A percentile compares a stretch with the other conserved stretches of the same genome.
phyloP scores from a whole-genome alignment of 2,888 invertebrate genomes.

The Synanthedon andrenaeformis region DNA sequence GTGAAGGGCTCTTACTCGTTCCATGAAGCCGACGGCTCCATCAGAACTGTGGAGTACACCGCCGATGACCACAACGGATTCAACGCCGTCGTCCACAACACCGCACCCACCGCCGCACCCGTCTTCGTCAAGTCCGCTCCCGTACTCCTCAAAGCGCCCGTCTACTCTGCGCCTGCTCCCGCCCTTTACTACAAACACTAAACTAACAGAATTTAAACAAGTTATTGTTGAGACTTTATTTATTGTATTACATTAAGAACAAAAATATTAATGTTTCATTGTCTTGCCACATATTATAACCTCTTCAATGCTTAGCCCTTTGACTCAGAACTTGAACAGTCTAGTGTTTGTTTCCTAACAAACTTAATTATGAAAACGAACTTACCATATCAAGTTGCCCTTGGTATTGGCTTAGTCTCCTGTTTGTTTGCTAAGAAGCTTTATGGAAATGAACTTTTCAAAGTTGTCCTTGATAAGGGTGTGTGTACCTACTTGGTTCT shows the following conservation, averaged over 20 bases:
- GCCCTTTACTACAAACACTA: slow-evolving; percentile 32
- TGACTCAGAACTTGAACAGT: no score
- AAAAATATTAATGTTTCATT: no score
- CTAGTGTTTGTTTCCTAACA: no score
- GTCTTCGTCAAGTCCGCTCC: slow-evolving; percentile 37
- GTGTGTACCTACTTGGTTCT: no score
- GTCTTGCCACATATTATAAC: no score
- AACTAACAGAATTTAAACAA: not conserved
- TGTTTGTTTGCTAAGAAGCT: no score
- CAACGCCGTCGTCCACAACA: slow-evolving; percentile 47
- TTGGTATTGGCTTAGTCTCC: no score
- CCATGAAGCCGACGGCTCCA: slow-evolving; percentile 61
- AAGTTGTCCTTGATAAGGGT: no score
- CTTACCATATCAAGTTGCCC: no score
- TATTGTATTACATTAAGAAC: slow-evolving; percentile 25
- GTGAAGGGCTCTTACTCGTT: slow-evolving; percentile 63
- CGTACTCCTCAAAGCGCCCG: slow-evolving; percentile 17
- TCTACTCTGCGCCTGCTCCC: slow-evolving; percentile 20
- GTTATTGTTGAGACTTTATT: slow-evolving; percentile 26
- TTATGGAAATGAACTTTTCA: no score
- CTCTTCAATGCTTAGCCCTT: no score
- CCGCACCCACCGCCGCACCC: slow-evolving; percentile 36
- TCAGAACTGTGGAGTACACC: slow-evolving; percentile 60
- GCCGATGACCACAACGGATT: slow-evolving; percentile 61
- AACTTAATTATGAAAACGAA: no score